Evolutionary conservation across 2,888 invertebrate species (phyloP), one percentile per base, ranked within the genome.

Genomic region (Busseola fusca): DNA sequence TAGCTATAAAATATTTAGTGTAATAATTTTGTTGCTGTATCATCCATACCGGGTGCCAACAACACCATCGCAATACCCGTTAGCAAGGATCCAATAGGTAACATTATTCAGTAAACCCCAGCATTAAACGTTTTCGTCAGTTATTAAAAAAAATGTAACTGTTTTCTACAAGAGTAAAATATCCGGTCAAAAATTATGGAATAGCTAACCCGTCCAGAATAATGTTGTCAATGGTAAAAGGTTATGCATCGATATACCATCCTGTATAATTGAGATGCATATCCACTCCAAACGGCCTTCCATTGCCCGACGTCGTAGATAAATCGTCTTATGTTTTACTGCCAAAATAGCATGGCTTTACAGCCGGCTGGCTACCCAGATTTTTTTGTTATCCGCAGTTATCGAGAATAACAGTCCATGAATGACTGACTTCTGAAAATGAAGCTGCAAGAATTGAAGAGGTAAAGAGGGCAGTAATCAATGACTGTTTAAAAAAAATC

Each of bases 1-100:
- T 42, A 27, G 37, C 37, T 34, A 73, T 65, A 57, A 64, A 77
- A 71, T 65, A 54, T 69, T 69, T 48, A 34, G 45, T 45, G n/a
- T 25, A 48, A n/a, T n/a, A n/a, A n/a, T n/a, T n/a, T n/a, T n/a
- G n/a, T n/a, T n/a, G n/a, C n/a, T n/a, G n/a, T n/a, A n/a, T 66
- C 37, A 4, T 16, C 5, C 21, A 54, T 25, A 18, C 18, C 16
- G 42, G 18, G 1, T 18, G 42, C 16, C 42, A 18, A 6, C 1
- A 1, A 16, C 16, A 42, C 5, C 5, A 5, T 16, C 16, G 42
- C 16, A 18, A 16, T 1, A 42, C 16, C 42, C 6, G 42, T 16
- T 16, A 42, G 5, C 42, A 18, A 16, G 42, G 16, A 42, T 42
- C 18, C 42, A 42, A 9, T 37, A 37, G 40, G 40, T 42, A 40